phyloP scores from a whole-genome alignment of 1,140 invertebrate species.

The Theocolax elegans region DNA sequence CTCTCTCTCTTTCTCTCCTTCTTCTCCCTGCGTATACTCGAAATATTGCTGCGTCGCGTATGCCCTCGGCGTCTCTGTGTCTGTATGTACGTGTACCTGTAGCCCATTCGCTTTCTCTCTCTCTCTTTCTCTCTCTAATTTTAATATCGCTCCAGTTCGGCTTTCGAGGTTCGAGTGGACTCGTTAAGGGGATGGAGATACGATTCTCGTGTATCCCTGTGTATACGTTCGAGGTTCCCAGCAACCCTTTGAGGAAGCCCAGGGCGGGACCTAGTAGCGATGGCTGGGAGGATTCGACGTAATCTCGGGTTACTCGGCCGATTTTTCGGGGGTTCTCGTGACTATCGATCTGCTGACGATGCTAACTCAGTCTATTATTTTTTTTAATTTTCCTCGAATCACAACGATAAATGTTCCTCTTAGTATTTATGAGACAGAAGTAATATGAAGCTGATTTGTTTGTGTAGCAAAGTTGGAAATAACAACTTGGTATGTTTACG shows the following conservation, averaged over 20 bases:
- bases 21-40: conserved; percentile 42
- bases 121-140: conserved; percentile 52
- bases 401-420: too few relatives aligned
- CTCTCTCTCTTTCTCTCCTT: conserved; percentile 32
- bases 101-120: background rate
- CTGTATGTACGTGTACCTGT: conserved; percentile 39
- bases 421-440: too few relatives aligned
- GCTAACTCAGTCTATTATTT: background rate
- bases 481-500: too few relatives aligned
- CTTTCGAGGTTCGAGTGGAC: conserved; percentile 53
- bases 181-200: conserved; percentile 47
- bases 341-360: conserved; percentile 21
- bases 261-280: too few relatives aligned
- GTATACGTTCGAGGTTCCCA: background rate
- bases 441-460: too few relatives aligned
- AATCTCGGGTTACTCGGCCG: conserved; percentile 33
- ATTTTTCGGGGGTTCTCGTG: conserved; percentile 32
- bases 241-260: conserved; percentile 36
- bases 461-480: too few relatives aligned
- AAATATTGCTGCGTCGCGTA: conserved; percentile 50
- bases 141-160: conserved; percentile 60
- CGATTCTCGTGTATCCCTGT: background rate
- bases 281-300: background rate
- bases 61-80: conserved; percentile 37
- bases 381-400: too few relatives aligned